phyloP scores from a whole-genome alignment of 2,888 invertebrate species.

The Dascillus cervinus region DNA sequence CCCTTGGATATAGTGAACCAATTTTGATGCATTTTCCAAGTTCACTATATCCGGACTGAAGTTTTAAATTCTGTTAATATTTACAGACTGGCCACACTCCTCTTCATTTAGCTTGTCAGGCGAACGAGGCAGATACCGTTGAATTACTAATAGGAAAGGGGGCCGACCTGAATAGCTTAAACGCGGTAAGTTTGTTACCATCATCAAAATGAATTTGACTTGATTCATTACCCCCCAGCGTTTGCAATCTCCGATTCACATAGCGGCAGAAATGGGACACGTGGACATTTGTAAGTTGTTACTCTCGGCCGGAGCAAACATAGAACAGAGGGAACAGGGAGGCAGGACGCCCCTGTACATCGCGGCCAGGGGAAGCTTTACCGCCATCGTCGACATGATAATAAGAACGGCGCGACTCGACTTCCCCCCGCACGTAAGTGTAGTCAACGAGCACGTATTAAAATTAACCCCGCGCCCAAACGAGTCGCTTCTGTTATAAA shows the following conservation, averaged over 20 bases:
- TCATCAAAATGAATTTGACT: neutral
- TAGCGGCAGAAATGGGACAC: conserved; percentile 66
- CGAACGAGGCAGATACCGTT: conserved; percentile 62
- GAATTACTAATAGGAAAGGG: conserved; percentile 61
- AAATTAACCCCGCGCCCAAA: conserved; percentile 13
- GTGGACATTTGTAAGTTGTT: conserved; percentile 56
- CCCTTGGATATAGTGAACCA: neutral
- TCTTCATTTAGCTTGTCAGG: conserved; percentile 66
- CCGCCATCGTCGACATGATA: conserved; percentile 75
- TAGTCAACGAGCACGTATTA: conserved; percentile 1
- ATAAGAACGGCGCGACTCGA: conserved; percentile 67
- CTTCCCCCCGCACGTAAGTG: conserved; percentile 52
- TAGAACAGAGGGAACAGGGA: conserved; percentile 55
- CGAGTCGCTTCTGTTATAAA: conserved; percentile 16
- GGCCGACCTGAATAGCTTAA: conserved; percentile 64
- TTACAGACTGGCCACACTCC: conserved; percentile 62
- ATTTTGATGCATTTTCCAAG: too few species aligned
- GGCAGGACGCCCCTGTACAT: conserved; percentile 67
- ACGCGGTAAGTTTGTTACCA: conserved; percentile 50
- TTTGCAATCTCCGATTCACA: conserved; percentile 69
- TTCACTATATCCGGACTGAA: too few species aligned
- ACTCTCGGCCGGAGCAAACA: conserved; percentile 57
- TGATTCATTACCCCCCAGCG: conserved; percentile 42
- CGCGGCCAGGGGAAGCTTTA: conserved; percentile 74
- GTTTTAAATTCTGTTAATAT: conserved; percentile 8